Base-by-base conservation (phyloP, 1,140 invertebrate genomes). In the Glomeris maerens region DNA sequence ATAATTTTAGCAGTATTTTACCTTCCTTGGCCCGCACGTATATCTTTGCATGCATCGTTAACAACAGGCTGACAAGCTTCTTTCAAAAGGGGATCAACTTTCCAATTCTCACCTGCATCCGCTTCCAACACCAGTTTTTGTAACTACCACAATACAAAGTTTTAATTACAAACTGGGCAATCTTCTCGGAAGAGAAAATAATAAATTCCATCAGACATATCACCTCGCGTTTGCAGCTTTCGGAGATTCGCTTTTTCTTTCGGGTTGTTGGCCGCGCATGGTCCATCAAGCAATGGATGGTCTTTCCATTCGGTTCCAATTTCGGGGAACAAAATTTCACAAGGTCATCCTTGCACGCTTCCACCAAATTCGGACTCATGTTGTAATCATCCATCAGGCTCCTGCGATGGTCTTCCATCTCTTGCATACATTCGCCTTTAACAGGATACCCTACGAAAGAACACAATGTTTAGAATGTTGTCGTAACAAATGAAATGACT, bases 231-330 rank as follows among this genome's bases (percentile, higher is more conserved):
- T 79, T 75, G 61, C 86, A 90, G 26, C 71, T 65, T 13, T 74
- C 60, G 17, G 78, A 74, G 2, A 87, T 75, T 57, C 77, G 71
- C 17, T 44, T 49, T 28, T 74, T 72, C 56, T 70, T 71, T 42
- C 72, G 67, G 53, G 72, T 72, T 25, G 73, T 69, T 14, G 66
- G 53, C 36, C 64, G 59, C 2, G 88, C 83, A 68, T 91, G 81
- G 46, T 86, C 82, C 89, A 98, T 92, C 39, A 98, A 69, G 66
- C 94, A 98, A 67, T 98, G 93, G 55, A 98, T 81, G 0, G 91
- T 95, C 61, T 81, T 80, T 0, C 90, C 90, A 25, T 80, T 83
- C 48, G 78, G 64, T 65, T 88, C 82, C 45, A 86, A 66, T 54
- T 51, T 56, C 3, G 54, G 58, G 17, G 52, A 55, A 59, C 74